phyloP scores from a whole-genome alignment of 1,140 invertebrate genomes.

The Batillaria attramentaria region DNA sequence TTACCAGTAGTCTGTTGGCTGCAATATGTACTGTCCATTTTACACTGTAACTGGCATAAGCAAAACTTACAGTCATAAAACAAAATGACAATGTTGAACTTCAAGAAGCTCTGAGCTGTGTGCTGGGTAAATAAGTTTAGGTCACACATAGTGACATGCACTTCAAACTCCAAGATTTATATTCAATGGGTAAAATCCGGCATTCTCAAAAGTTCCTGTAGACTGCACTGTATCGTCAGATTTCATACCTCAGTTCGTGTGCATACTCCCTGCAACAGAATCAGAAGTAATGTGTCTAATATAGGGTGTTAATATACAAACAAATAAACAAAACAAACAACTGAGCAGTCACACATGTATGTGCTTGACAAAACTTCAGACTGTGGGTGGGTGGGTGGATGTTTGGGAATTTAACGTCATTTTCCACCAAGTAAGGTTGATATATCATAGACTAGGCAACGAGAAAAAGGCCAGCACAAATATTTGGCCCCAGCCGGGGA shows the following conservation, averaged over 20 bases:
- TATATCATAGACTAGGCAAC: not conserved
- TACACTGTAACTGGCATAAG: not conserved
- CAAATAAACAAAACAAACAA: not conserved
- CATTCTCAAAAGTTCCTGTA: too few relatives aligned
- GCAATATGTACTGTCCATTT: too few relatives aligned
- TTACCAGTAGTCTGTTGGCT: too few relatives aligned
- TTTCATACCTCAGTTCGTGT: constrained; percentile 76
- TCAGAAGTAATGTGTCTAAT: constrained; percentile 25
- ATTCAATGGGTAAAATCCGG: not conserved
- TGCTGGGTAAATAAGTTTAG: too few relatives aligned
- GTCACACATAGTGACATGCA: not conserved
- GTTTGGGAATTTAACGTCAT: too few relatives aligned
- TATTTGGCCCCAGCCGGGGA: too few relatives aligned
- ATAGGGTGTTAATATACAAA: not conserved
- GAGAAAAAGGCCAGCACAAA: too few relatives aligned
- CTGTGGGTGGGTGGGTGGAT: too few relatives aligned
- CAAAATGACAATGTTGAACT: not conserved
- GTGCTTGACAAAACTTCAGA: not conserved
- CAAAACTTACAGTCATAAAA: not conserved
- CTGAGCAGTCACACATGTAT: not conserved
- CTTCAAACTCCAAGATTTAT: not conserved
- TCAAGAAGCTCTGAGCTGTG: too few relatives aligned
- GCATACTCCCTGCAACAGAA: constrained; percentile 73
- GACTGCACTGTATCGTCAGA: not conserved
- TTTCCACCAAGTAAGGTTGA: too few relatives aligned